Conservation (phyloP, 92 coral and sea anemone genomes). For the Zoanthus solanderi region DNA sequence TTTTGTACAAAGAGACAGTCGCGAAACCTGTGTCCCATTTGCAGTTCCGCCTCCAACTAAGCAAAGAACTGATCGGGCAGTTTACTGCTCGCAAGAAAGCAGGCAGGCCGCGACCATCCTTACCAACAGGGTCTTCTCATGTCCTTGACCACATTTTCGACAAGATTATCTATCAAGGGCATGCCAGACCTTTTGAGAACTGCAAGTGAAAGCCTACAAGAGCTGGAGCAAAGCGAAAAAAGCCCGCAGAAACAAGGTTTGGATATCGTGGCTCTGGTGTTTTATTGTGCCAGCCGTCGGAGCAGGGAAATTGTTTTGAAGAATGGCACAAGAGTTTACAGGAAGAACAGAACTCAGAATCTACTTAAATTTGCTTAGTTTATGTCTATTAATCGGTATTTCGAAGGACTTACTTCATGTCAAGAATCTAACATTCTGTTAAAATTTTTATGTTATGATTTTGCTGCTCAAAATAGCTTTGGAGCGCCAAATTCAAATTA, state of each 20-base stretch:
- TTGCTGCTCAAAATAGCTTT: background rate
- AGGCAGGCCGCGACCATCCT: background rate
- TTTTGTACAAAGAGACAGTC: background rate
- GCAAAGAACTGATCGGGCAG: background rate
- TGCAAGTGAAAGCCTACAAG: background rate
- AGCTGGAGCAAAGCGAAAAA: background rate
- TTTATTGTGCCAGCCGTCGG: background rate
- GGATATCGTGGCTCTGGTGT: background rate
- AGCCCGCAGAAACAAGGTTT: background rate
- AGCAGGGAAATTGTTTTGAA: background rate
- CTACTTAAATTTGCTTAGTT: background rate
- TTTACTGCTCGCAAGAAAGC: background rate
- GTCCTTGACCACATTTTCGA: too few relatives aligned
- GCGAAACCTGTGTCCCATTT: too few relatives aligned
- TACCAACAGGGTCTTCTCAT: too few relatives aligned
- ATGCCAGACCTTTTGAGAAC: background rate
- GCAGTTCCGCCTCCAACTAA: too few relatives aligned
- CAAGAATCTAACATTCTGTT: background rate
- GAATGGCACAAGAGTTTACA: constrained; percentile 11
- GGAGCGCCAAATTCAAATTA: background rate
- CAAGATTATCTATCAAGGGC: background rate
- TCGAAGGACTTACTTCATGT: background rate
- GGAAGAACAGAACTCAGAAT: constrained; percentile 1
- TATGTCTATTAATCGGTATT: background rate
- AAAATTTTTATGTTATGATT: background rate